Base-by-base conservation (phyloP, 92 coral and sea anemone genomes). In the Phymanthus crucifer region DNA sequence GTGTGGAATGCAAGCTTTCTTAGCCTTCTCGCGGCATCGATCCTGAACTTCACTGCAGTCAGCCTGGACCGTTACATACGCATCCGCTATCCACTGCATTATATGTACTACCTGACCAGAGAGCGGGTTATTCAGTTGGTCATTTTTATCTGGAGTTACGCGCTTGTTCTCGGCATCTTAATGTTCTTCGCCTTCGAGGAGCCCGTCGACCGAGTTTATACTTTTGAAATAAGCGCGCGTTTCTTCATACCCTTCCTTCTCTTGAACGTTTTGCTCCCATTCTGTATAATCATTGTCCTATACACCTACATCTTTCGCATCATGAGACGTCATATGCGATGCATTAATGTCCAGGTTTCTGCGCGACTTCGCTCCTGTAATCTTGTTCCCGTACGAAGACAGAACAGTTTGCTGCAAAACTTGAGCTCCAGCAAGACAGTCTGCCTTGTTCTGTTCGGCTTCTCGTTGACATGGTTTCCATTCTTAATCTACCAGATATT, bases 11-110 rank as follows among this genome's bases (percentile, higher is more conserved):
- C 86, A 18, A 35, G 58, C 18, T 86, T 67, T 43, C 31, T 86
- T 70, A 73, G 82, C 40, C 74, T 86, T 23, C 76, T 81, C 1
- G 73, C 90, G 0, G 80, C 83, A 13, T 86, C 90, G 4, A 82
- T 86, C 33, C 77, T 86, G 14, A 86, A 86, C 74, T 86, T 86
- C 86, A 86, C 90, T 13, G 86, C 90, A 43, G 90, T 86, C 3
- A 86, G 78, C 78, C 47, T 76, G 27, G 86, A 86, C 71, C 86
- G 90, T 8, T 86, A 81, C 19, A 45, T 86, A 54, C 86, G 83
- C 10, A 86, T 86, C 71, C 78, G 70, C 70, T 81, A 80, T 43
- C 90, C 90, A 2, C 65, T 86, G 50, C 79, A 78, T 57, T 86
- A 86, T 36, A 83, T 56, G 40, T 47, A 68, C 32, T 72, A 75